These are phyloP conservation scores for Lamellibrachia columna DNA, from an alignment of 2,888 invertebrate genomes.

Conservation along the genomic window DNA sequence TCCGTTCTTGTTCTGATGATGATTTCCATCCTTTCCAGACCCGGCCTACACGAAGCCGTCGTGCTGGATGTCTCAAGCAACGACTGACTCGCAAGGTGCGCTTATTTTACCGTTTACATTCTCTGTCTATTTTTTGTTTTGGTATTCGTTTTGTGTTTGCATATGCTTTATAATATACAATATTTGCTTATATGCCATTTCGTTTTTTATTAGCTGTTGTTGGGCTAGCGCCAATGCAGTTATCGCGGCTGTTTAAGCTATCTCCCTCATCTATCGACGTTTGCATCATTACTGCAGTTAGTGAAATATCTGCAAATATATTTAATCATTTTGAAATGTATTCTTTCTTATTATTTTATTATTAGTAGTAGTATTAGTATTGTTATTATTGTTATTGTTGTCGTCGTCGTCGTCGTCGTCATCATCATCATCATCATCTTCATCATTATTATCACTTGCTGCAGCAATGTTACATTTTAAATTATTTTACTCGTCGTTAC, in stretches of 20 bases:
- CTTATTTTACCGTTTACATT: background rate
- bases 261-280: background rate
- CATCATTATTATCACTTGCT: no score
- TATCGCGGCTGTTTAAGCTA: background rate
- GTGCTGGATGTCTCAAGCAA: background rate
- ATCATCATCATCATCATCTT: no score
- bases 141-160: background rate
- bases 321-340: background rate
- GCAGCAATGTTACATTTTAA: no score
- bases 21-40: background rate
- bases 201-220: background rate
- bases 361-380: no score
- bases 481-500: no score
- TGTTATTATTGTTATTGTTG: no score
- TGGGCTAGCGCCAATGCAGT: background rate
- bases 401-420: no score
- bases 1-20: background rate
- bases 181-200: background rate
- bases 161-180: background rate
- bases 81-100: background rate
- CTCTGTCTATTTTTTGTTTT: background rate
- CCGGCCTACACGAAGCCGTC: background rate
- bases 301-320: background rate
- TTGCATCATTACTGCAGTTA: background rate
- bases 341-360: no score